These are phyloP conservation scores for Notolabrus celidotus DNA, from an alignment of 2,797 vertebrate genomes.

Conservation along the genomic window DNA sequence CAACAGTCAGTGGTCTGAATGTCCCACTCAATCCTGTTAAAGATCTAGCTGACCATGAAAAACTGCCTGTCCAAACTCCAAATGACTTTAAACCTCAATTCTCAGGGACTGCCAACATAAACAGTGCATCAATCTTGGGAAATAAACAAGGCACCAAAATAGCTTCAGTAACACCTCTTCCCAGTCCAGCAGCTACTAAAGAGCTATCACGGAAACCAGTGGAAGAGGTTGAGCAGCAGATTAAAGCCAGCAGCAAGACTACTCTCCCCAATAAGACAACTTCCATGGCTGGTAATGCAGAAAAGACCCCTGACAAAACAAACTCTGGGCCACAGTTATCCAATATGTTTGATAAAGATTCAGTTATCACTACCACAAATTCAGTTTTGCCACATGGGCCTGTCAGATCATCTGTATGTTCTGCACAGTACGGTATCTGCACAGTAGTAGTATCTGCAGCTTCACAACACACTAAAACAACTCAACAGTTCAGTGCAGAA, in stretches of 20 bases:
- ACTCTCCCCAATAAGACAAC: constrained; percentile 32
- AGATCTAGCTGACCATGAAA: constrained; percentile 22
- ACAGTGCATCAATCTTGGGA: constrained; percentile 11
- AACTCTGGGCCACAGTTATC: constrained; percentile 3
- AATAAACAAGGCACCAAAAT: constrained; percentile 32
- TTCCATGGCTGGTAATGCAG: constrained; percentile 1
- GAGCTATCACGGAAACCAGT: constrained; percentile 21
- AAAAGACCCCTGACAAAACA: constrained; percentile 17
- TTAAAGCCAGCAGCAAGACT: constrained; percentile 5
- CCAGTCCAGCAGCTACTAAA: constrained; percentile 8
- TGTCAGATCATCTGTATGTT: constrained; percentile 54
- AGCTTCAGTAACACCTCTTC: constrained; percentile 14
- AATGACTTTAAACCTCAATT: constrained; percentile 28
- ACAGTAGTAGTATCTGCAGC: constrained; percentile 12
- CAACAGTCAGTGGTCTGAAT: constrained; percentile 16
- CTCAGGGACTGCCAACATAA: constrained; percentile 6
- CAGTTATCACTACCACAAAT: neutral
- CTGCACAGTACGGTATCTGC: constrained; percentile 35
- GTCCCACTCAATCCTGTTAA: constrained; percentile 11
- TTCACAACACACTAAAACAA: constrained; percentile 15
- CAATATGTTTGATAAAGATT: constrained; percentile 27
- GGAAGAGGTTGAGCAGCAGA: constrained; percentile 28
- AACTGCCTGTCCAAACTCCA: neutral
- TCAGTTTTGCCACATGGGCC: constrained; percentile 48
- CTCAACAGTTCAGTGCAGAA: constrained; percentile 20